Evolutionary conservation across 2,113 vertebrate species (phyloP).

Genomic region (Ceratotherium simum): DNA sequence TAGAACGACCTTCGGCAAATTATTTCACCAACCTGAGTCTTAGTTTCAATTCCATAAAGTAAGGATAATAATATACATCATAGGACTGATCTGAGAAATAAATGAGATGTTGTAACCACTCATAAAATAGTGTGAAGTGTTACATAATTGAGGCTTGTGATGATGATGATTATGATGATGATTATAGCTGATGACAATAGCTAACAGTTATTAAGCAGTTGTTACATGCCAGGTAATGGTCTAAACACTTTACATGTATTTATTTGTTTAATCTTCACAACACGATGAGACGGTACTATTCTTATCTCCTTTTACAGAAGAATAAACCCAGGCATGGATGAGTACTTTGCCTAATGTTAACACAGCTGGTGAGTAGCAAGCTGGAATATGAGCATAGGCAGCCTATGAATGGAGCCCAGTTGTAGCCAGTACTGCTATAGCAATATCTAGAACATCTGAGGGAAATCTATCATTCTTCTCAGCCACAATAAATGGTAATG

Average conservation of each 20-base stretch:
- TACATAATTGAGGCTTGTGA: not conserved
- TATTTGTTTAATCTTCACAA: not conserved
- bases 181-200: not conserved
- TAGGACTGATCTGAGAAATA: not conserved
- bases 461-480: not conserved
- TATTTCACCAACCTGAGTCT: not conserved
- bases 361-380: not conserved
- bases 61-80: not conserved
- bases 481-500: not conserved
- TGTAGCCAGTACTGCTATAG: not conserved
- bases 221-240: not conserved
- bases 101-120: not conserved
- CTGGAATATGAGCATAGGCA: not conserved
- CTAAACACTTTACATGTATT: not conserved
- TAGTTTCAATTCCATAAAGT: not conserved
- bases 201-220: not conserved
- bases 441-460: not conserved
- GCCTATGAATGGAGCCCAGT: fast-evolving
- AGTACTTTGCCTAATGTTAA: not conserved
- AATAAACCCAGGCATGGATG: not conserved
- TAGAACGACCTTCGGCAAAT: not conserved
- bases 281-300: not conserved
- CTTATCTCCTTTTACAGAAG: not conserved
- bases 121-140: not conserved
- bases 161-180: not conserved